Base-by-base conservation (phyloP, 1,140 invertebrate species). In the Aculops lycopersici region DNA sequence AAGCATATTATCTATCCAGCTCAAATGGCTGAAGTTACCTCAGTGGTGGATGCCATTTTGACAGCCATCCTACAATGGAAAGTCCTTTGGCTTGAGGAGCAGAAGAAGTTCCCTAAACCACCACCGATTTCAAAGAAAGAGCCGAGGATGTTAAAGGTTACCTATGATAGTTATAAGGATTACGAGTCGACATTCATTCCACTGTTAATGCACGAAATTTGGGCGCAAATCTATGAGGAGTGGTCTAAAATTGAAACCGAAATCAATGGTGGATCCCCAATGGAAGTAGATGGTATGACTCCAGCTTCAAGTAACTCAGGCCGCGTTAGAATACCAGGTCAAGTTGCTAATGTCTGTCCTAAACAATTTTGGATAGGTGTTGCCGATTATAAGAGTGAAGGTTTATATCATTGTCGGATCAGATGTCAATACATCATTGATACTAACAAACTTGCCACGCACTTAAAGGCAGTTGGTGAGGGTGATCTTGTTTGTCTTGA, bases 171-270 rank as follows among this genome's bases (percentile, higher is more conserved):
- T 3, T 5, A 13, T 3, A 17, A 43, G 35, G 37, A 43, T 12
- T 43, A 43, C 17, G 18, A n/a, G n/a, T 14, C 37, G 14, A 24
- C 20, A 13, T 35, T 16, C 20, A 19, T 17, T 14, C 42, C 42
- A 18, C 17, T 39, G 17, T 19, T 43, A 5, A n/a, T 39, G 13
- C 35, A 31, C 35, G 42, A 43, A 35, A 40, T 43, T n/a, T 43
- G 42, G 42, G 20, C 20, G 15, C 21, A 43, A 14, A n/a, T 43
- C 4, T 18, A 31, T 13, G 17, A 39, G 17, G 17, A 16, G 13
- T 17, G 14, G 31, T 24, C 20, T n/a, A 35, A 3, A 21, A n/a
- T n/a, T n/a, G n/a, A n/a, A n/a, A n/a, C n/a, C n/a, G n/a, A n/a
- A n/a, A n/a, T n/a, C n/a, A 17, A 35, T 5, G 17, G 20, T 31